phyloP scores from a whole-genome alignment of 35 echinoderm and acorn worm species.

The Ophioderma brevispina region DNA sequence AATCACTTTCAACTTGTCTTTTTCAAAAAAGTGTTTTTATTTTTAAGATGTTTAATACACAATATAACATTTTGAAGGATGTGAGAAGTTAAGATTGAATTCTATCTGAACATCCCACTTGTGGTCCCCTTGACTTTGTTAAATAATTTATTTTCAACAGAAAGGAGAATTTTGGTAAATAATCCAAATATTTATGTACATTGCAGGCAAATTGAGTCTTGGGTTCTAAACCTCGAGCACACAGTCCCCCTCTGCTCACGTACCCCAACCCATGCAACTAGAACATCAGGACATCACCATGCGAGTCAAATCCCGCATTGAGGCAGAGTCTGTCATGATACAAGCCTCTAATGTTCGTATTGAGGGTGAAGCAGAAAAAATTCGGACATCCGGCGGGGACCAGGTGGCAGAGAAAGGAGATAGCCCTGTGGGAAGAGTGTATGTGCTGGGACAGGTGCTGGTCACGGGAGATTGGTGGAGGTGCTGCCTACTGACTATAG shows the following conservation, averaged over 20 bases:
- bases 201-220: conserved; percentile 56
- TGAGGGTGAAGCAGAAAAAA: conserved; percentile 73
- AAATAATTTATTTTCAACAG: no score
- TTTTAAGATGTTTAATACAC: no score
- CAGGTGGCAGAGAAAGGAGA: conserved; percentile 58
- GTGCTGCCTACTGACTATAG: conserved; percentile 56
- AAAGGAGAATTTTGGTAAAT: no score
- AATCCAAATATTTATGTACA: no score
- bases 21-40: no score
- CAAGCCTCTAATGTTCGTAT: conserved; percentile 56
- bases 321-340: conserved; percentile 54
- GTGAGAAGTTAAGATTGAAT: no score
- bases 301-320: conserved; percentile 60
- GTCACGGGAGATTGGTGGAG: conserved; percentile 82
- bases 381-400: conserved; percentile 60
- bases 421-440: conserved; percentile 13
- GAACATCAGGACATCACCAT: conserved; percentile 53
- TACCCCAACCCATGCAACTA: conserved; percentile 57
- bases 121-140: no score
- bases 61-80: no score
- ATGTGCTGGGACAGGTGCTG: conserved; percentile 24
- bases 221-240: conserved; percentile 70
- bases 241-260: conserved; percentile 26
- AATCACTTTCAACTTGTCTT: no score
- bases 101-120: no score